Evolutionary conservation across 1,140 invertebrate species (phyloP), one percentile per base, ranked within the genome.

Genomic region (Meloidogyne hapla): DNA sequence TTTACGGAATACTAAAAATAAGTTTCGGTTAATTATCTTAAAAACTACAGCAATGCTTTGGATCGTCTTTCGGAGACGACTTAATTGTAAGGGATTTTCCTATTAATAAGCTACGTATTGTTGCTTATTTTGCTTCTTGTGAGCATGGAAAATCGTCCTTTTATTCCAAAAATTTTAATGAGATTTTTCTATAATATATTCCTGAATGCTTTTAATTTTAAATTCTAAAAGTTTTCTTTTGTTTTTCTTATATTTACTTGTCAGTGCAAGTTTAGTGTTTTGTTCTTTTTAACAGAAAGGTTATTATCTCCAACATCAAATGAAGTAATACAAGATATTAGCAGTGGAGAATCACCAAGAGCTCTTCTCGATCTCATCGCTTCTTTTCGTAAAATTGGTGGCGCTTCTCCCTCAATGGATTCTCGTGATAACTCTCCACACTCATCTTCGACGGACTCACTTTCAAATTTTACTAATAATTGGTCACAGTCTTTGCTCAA

Each of bases 31-130:
- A 4, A 56, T 56, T 56, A 48, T 8, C 8, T 56, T 56, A n/a
- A 56, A 56, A 0, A n/a, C 18, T 56, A n/a, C n/a, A 56, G 48
- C 21, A 25, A 67, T 83, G 25, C 81, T 85, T 62, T 83, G 83
- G 82, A 83, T 83, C 66, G 74, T 83, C 33, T 83, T 83, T 72
- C 83, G 82, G 65, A 85, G 75, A 63, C 78, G 82, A 74, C 78
- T 83, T n/a, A 80, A 83, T 81, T 77, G 82, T 83, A 83, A 85
- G 82, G 33, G 74, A 80, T 83, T 62, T 56, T 56, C 80, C n/a
- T 80, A 21, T 26, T 33, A 21, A 56, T 25, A 79, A 45, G 65
- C 25, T 33, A n/a, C 28, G 4, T 70, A 21, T 75, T 15, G 71
- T 12, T 69, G 67, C 67, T 48, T 45, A 69, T 56, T 56, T 63